A percentile compares a stretch with the other conserved stretches of the same genome.
These are phyloP conservation scores for Tiliqua scincoides DNA, from an alignment of 2,113 vertebrate species.

Conservation along the genomic window DNA sequence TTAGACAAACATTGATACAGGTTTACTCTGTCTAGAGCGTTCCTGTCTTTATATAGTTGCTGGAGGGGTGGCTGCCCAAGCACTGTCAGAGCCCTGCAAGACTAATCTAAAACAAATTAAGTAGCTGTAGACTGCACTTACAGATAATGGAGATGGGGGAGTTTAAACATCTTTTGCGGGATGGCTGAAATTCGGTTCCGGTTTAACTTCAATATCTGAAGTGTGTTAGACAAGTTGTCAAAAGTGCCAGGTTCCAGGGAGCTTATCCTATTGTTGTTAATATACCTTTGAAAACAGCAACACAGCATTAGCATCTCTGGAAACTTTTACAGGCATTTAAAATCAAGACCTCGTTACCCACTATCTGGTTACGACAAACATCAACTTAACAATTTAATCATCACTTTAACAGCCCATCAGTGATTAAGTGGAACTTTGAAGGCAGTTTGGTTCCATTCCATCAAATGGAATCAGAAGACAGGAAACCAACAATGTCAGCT, in stretches of 20 bases:
- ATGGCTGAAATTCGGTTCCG: slow-evolving; percentile 89
- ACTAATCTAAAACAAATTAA: slow-evolving; percentile 66
- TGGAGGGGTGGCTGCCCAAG: slow-evolving; percentile 52
- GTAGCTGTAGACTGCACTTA: slow-evolving; percentile 78
- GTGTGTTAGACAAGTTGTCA: slow-evolving; percentile 85
- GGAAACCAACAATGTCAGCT: background rate
- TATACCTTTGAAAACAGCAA: slow-evolving; percentile 78
- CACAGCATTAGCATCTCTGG: slow-evolving; percentile 37
- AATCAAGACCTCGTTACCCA: background rate
- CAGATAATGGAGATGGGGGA: slow-evolving; percentile 93
- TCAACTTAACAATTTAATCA: slow-evolving; percentile 39
- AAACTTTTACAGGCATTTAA: background rate
- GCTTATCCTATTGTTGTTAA: slow-evolving; percentile 91
- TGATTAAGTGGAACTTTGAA: slow-evolving; percentile 10
- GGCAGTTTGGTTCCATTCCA: background rate
- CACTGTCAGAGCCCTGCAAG: slow-evolving; percentile 46
- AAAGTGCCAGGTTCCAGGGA: slow-evolving; percentile 89
- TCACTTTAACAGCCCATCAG: slow-evolving; percentile 3
- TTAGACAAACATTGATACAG: background rate
- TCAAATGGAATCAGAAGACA: background rate
- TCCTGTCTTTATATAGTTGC: slow-evolving; percentile 25
- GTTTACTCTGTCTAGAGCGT: slow-evolving; percentile 5
- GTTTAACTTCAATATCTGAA: slow-evolving; percentile 90
- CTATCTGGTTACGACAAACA: slow-evolving; percentile 6
- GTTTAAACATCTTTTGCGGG: slow-evolving; percentile 93